A percentile compares a stretch with the other conserved stretches of the same genome.
These are phyloP conservation scores for Pygocentrus nattereri DNA, from an alignment of 2,797 vertebrate species.

Conservation along the genomic window DNA sequence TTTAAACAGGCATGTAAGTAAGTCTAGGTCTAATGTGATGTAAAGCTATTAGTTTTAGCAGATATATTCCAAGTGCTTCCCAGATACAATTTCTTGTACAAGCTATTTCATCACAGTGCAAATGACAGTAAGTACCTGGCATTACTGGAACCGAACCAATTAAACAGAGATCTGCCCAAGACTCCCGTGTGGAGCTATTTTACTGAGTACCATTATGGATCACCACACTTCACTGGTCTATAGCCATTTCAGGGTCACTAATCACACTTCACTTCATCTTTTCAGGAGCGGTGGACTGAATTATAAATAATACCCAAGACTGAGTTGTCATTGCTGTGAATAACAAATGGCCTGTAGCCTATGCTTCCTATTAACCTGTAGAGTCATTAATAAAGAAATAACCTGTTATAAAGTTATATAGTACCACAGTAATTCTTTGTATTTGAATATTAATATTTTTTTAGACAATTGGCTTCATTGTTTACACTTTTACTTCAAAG, in stretches of 20 bases:
- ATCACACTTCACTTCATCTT: constrained; percentile 36
- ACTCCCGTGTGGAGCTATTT: constrained; percentile 13
- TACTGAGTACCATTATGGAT: constrained; percentile 22
- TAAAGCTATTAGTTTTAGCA: constrained; percentile 24
- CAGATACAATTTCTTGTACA: neutral
- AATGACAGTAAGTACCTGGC: constrained; percentile 20
- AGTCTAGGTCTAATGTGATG: neutral
- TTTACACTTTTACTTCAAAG: neutral
- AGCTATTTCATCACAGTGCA: constrained; percentile 14
- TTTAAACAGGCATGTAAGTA: neutral
- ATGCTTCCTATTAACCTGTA: neutral
- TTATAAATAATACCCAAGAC: constrained; percentile 40
- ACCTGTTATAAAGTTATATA: neutral
- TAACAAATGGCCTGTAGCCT: constrained; percentile 43
- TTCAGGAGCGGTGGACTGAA: constrained; percentile 44
- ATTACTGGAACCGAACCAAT: constrained; percentile 32
- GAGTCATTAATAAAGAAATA: constrained; percentile 24
- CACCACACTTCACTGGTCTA: constrained; percentile 36
- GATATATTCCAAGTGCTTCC: neutral
- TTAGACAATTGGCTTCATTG: neutral
- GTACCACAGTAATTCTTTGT: neutral
- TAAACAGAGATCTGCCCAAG: constrained; percentile 32
- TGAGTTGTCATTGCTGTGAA: constrained; percentile 40
- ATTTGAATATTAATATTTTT: neutral
- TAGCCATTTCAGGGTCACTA: constrained; percentile 42